These are phyloP conservation scores for Chaitophorus viminalis DNA, from an alignment of 2,888 invertebrate genomes.

Conservation along the genomic window DNA sequence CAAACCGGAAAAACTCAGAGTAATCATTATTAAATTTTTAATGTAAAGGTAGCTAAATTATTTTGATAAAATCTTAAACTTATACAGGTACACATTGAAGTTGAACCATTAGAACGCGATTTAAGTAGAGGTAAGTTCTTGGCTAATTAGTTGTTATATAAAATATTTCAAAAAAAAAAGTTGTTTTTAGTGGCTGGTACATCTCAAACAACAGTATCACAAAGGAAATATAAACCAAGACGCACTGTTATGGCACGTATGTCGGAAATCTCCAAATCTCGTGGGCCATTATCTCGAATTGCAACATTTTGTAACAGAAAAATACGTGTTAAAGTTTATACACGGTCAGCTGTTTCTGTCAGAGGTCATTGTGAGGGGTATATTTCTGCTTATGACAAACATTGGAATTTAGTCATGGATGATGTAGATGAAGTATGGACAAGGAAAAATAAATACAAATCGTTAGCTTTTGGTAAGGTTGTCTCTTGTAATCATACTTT, in stretches of 20 bases:
- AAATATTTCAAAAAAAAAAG: neutral
- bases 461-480: slow-evolving; percentile 73
- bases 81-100: slow-evolving; percentile 16
- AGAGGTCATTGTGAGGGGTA: slow-evolving; percentile 83
- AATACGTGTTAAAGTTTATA: slow-evolving; percentile 73
- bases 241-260: slow-evolving; percentile 34
- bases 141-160: neutral
- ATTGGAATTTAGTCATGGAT: slow-evolving; percentile 88
- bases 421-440: slow-evolving; percentile 87
- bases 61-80: neutral
- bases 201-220: slow-evolving; percentile 13
- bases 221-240: neutral
- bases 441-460: slow-evolving; percentile 71
- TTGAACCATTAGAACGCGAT: slow-evolving; percentile 25
- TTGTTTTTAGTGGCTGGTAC: slow-evolving; percentile 22
- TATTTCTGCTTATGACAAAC: slow-evolving; percentile 89
- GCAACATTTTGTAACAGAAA: slow-evolving; percentile 65
- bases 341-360: slow-evolving; percentile 77
- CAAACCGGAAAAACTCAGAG: slow-evolving; percentile 7
- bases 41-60: neutral
- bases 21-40: neutral
- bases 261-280: slow-evolving; percentile 56
- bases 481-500: neutral
- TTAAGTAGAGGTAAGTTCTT: slow-evolving; percentile 28
- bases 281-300: slow-evolving; percentile 52